Base-by-base conservation (phyloP, 2,797 vertebrate genomes). In the Ptychadena robeensis region DNA sequence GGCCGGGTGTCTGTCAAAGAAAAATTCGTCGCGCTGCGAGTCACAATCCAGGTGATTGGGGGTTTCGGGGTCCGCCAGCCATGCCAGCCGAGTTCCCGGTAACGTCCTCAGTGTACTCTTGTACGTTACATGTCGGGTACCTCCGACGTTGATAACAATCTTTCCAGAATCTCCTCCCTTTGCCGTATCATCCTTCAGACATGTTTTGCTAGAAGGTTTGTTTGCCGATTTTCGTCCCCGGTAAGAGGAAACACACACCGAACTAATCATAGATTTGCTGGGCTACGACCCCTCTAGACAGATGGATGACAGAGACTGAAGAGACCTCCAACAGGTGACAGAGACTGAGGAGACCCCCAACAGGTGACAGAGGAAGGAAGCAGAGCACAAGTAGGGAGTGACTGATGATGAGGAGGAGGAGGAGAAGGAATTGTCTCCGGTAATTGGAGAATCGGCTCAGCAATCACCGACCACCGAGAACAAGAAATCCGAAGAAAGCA, bases 211-310 rank as follows among this genome's bases (percentile, higher is more conserved):
- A 86, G 97, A 95, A 91, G 97, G 95, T 94, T 99, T 99, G 93
- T 97, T 99, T 92, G 96, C 96, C 70, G 98, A 96, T 93, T 98
- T 99, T 92, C 98, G 98, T 91, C 97, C 97, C 81, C 98, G 97
- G 93, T 98, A 99, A 89, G 98, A 97, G 92, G 98, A 99, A 87
- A 99, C 97, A 91, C 98, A 99, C 97, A 99, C 98, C 70, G 98
- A 99, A 97, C 98, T 99, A 88, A 99, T 98, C 98, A 99, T 96
- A 95, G 95, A 94, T 96, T 92, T 92, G 89, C 90, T 81, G 87
- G 89, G 81, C 86, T 53, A 28, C 8, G 53, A 67, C 76, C 38
- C 64, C n/a, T 18, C 48, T n/a, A 2, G 18, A n/a, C 6, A 18
- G 48, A 1, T n/a, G 4, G 0, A 15, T 6, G 48, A 57, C 4